These are phyloP conservation scores for Chloebia gouldiae DNA, from an alignment of 2,113 vertebrate species.

Conservation along the genomic window DNA sequence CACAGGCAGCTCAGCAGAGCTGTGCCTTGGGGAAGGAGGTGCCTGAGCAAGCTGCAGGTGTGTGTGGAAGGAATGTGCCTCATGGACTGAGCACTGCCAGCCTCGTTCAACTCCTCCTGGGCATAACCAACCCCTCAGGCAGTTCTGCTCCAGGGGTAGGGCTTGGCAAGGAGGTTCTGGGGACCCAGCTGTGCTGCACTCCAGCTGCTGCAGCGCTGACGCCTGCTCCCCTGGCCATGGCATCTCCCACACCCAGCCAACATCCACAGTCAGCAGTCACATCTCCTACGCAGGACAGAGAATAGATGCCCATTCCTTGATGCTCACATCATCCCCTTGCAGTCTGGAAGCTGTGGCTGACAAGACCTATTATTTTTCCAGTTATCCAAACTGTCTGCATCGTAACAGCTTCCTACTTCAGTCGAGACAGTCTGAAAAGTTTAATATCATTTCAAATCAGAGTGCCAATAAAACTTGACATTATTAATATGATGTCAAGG, in stretches of 20 bases:
- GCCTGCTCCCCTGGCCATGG: accelerated
- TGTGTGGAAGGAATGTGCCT: neutral
- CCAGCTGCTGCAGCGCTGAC: accelerated
- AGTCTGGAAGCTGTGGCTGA: neutral
- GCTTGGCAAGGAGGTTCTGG: neutral
- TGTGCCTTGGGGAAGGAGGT: neutral
- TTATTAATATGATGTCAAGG: conserved; percentile 79
- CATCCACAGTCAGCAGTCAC: accelerated
- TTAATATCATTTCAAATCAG: conserved; percentile 79
- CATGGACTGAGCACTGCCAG: accelerated
- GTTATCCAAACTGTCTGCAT: conserved; percentile 43
- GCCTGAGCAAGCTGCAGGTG: neutral
- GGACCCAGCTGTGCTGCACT: accelerated
- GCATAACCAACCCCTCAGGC: neutral
- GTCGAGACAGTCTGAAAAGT: conserved; percentile 74
- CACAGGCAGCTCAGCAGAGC: neutral
- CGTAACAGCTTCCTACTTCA: conserved; percentile 67
- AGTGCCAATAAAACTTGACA: conserved; percentile 77
- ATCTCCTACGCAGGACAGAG: neutral
- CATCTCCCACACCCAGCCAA: accelerated
- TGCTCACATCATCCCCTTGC: neutral
- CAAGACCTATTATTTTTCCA: conserved; percentile 28
- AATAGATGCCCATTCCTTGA: accelerated
- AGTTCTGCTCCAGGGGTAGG: accelerated
- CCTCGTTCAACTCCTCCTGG: neutral